Base-by-base conservation (phyloP, 2,888 invertebrate species). In the Tetrapedia diversipes region DNA sequence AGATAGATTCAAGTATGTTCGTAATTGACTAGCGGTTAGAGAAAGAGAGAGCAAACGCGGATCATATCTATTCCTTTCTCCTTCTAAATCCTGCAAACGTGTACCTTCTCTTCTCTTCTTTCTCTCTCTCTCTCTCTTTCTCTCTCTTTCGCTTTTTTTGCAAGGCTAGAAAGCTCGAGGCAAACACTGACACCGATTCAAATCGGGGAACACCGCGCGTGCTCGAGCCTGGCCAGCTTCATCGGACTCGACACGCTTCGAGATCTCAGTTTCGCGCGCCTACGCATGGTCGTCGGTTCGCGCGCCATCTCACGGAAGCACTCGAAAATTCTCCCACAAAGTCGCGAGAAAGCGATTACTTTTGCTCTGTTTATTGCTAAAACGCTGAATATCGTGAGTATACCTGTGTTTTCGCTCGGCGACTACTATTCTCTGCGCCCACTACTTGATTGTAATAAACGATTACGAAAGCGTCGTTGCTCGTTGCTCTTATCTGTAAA, bases 21-120 rank as follows among this genome's bases (percentile, higher is more conserved):
- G 82, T 84, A 91, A 91, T 91, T 91, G 91, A 91, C 91, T 91
- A 91, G 91, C 89, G 88, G 61, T 47, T 64, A 57, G 29, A 64
- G 57, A 71, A 65, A 70, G 54, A 56, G 45, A 29, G 4, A 59
- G 45, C 8, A n/a, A 22, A 45, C 22, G 22, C 43, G 45, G 8
- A 1, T 45, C 10, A 10, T 10, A 10, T 37, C 16, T 41, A 41
- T 41, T 41, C 1, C 14, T 41, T 41, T 16, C n/a, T n/a, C n/a
- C n/a, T n/a, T n/a, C n/a, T n/a, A n/a, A n/a, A n/a, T n/a, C n/a
- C n/a, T n/a, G n/a, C n/a, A n/a, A n/a, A 27, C 1, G 14, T 22
- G 7, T 22, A 14, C 27, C 16, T 51, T 10, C 4, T n/a, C 8
- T 16, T 27, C 4, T n/a, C 27, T 19, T n/a, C n/a, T 29, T 16